Evolutionary conservation across 1,140 invertebrate genomes (phyloP).

Genomic region (Periplaneta americana): DNA sequence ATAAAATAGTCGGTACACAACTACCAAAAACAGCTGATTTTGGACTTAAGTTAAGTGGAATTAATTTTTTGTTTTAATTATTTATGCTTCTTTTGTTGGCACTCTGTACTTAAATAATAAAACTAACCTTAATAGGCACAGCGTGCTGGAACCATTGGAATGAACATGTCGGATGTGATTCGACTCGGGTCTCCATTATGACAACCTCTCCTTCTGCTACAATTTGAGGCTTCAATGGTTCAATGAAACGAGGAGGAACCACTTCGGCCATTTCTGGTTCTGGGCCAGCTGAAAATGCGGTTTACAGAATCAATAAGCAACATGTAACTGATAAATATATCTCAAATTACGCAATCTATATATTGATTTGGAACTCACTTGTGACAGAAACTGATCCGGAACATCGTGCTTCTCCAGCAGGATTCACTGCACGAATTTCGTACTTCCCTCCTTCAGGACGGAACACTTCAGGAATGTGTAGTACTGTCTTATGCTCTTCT

Average conservation of each 20-base stretch:
- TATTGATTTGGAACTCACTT: constrained; percentile 33
- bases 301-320: not conserved
- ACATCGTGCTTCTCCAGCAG: constrained; percentile 68
- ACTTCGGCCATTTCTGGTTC: constrained; percentile 54
- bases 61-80: no score
- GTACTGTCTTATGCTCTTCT: constrained; percentile 57
- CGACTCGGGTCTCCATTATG: constrained; percentile 69
- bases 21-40: no score
- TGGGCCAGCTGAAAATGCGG: constrained; percentile 43
- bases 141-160: constrained; percentile 81
- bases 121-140: constrained; percentile 41
- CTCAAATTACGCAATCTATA: not conserved
- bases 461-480: constrained; percentile 61
- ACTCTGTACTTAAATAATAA: not conserved
- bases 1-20: no score
- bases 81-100: no score
- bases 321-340: not conserved
- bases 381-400: constrained; percentile 62
- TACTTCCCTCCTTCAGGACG: constrained; percentile 79
- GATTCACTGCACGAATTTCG: constrained; percentile 71
- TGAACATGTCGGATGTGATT: constrained; percentile 69
- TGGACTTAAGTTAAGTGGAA: no score
- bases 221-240: constrained; percentile 62
- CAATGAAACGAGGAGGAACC: constrained; percentile 65
- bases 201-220: constrained; percentile 69